Base-by-base conservation (phyloP, 2,888 invertebrate genomes). In the Azorinus chamasolen region DNA sequence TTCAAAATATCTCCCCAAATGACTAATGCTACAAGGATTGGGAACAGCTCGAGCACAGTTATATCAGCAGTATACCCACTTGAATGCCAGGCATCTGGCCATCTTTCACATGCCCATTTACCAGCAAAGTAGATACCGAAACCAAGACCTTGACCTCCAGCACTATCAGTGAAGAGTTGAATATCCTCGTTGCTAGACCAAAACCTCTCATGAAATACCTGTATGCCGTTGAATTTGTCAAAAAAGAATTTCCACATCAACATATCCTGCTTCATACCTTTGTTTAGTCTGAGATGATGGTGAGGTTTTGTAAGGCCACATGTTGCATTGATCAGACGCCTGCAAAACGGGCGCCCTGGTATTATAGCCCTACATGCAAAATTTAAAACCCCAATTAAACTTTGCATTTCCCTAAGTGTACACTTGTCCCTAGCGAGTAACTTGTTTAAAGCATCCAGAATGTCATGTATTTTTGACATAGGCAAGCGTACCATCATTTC, bases 241-340 rank as follows among this genome's bases (percentile, higher is more conserved):
- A 70, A 55, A 58, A 76, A 76, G 0, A 8, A 10, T 55, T 27
- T 10, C 70, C 69, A 70, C 70, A 65, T 65, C 1, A 24, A 0
- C 12, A 70, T 16, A 37, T 75, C 75, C 18, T 50, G 24, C 8
- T 24, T 32, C 5, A 75, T 75, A 2, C 50, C 54, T 14, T 24
- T 59, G 5, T 16, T 70, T 27, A 75, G 50, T 24, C 64, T 43
- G 5, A 75, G 12, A 24, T 70, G 70, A 32, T 75, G 75, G 37
- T 64, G 37, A 1, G 75, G 59, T 70, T 70, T 75, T 16, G 75
- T 55, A n/a, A 73, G 50, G n/a, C 61, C 65, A 46, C 66, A 59
- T 18, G 50, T 74, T 8, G 73, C 14, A 57, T 62, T 48, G n/a
- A 68, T 68, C 6, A 74, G 25, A 8, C 74, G 22, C 24, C 74